Evolutionary conservation across 2,797 vertebrate species (phyloP).

Genomic region (Gallinago stenura): DNA sequence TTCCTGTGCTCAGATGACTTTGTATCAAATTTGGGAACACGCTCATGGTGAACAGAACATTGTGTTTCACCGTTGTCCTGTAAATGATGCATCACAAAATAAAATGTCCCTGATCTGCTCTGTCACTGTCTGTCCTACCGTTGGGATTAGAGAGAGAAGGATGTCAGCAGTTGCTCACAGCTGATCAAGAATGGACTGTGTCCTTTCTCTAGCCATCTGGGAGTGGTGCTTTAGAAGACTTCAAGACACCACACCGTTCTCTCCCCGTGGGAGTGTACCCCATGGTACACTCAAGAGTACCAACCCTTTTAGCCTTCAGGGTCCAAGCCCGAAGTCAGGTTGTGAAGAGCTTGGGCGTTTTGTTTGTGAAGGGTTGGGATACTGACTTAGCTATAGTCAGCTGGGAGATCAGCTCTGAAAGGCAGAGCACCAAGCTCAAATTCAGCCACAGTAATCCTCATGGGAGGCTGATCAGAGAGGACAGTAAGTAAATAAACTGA

Average conservation of each 20-base stretch:
- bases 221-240: neutral
- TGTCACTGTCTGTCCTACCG: fast-evolving
- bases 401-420: neutral
- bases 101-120: neutral
- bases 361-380: neutral
- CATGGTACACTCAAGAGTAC: neutral
- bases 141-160: neutral
- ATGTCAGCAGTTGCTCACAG: neutral
- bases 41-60: neutral
- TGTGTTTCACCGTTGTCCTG: neutral
- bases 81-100: neutral
- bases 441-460: neutral
- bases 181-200: neutral
- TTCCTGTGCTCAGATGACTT: neutral
- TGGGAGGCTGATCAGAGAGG: neutral
- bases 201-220: neutral
- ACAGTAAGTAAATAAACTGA: neutral
- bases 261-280: neutral
- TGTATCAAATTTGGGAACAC: neutral
- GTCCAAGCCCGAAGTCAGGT: neutral
- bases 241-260: neutral
- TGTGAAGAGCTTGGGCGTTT: neutral
- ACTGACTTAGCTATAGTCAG: neutral
- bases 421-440: neutral
- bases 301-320: neutral